Percentiles rank a stretch among this genome's conserved stretches.
These are phyloP conservation scores for Chamaetylas fuelleborni DNA, from an alignment of 2,113 vertebrate genomes.

Conservation along the genomic window DNA sequence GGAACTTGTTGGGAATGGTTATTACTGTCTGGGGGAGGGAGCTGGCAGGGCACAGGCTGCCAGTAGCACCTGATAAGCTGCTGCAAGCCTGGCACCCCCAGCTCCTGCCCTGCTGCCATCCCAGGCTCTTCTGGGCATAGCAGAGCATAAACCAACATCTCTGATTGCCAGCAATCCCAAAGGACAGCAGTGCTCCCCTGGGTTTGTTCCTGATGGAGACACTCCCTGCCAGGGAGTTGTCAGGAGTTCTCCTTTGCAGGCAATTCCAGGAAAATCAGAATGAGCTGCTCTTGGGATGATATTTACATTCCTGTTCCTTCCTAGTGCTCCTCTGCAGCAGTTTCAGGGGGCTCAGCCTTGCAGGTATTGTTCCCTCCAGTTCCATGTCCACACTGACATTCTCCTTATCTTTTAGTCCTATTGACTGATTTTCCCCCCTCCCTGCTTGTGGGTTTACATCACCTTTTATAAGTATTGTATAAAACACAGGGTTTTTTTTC, in stretches of 20 bases:
- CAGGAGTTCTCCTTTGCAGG: neutral
- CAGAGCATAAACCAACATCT: neutral
- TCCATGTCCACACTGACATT: neutral
- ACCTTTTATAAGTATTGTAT: neutral
- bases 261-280: neutral
- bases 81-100: neutral
- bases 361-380: neutral
- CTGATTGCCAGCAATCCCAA: neutral
- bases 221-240: neutral
- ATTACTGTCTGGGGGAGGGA: neutral
- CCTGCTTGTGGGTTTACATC: neutral
- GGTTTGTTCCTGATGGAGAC: neutral
- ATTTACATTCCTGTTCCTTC: neutral
- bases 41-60: neutral
- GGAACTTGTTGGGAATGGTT: neutral
- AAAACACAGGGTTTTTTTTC: rapidly evolving
- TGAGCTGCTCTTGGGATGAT: neutral
- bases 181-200: neutral
- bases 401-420: neutral
- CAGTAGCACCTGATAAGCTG: neutral
- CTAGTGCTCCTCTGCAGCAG: neutral
- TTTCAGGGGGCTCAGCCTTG: neutral
- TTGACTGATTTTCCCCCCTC: neutral
- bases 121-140: neutral
- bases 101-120: neutral